Evolutionary conservation across 1,140 invertebrate genomes (phyloP), one percentile per base, ranked within the genome.

Genomic region (Prorops nasuta): DNA sequence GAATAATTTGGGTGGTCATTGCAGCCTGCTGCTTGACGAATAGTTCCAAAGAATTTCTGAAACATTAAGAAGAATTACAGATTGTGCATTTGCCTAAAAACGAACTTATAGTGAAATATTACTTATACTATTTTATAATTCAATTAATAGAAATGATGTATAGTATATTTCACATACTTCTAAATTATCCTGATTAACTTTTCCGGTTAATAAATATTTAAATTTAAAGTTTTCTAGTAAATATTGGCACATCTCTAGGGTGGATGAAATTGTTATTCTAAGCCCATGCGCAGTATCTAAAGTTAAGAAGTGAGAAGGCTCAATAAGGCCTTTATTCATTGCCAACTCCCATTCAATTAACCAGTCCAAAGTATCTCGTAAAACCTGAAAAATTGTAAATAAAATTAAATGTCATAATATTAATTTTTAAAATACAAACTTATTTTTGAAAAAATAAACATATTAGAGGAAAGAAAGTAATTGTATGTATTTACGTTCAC

Each of bases 1-100:
- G 48, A 42, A 31, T 46, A 39, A 9, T 16, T 53, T 0, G 57
- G 57, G 35, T 63, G 60, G 16, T 60, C 51, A 45, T 63, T 63
- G n/a, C 12, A 16, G 17, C 54, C 53, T 16, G 44, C 45, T 6
- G 51, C 56, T 52, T 60, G 51, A 1, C 57, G 19, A 3, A 63
- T 63, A 0, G 45, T 53, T 0, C 60, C 57, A 35, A 63, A 60
- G 48, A 60, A 60, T 53, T 57, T 49, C 57, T 63, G 28, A 7
- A 48, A n/a, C n/a, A n/a, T n/a, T n/a, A n/a, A n/a, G n/a, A n/a
- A n/a, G n/a, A n/a, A n/a, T n/a, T n/a, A n/a, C n/a, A n/a, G n/a
- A n/a, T n/a, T n/a, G n/a, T n/a, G n/a, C n/a, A n/a, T n/a, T n/a
- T n/a, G n/a, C n/a, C n/a, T n/a, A n/a, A n/a, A n/a, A n/a, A n/a